phyloP scores from a whole-genome alignment of 1,140 invertebrate genomes.

The Halesus radiatus region DNA sequence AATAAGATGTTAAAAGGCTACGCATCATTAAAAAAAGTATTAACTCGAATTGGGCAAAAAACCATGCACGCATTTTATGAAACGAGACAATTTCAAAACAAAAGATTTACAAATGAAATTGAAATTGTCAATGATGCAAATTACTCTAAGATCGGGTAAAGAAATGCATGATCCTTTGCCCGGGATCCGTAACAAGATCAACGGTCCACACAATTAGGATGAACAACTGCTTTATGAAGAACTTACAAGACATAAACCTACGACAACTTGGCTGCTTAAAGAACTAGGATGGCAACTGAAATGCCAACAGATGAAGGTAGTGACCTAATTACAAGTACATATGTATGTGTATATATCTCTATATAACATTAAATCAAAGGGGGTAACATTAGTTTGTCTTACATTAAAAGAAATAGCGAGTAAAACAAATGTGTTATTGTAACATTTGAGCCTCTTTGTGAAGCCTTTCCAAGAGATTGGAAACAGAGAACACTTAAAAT shows the following conservation, averaged over 20 bases:
- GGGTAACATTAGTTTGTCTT: neutral
- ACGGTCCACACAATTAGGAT: neutral
- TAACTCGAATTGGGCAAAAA: neutral
- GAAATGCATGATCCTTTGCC: neutral
- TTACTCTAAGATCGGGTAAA: conserved; percentile 17
- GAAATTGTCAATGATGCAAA: conserved; percentile 22
- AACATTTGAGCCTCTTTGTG: conserved; percentile 2
- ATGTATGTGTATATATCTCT: too few species aligned
- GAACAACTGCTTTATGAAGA: neutral
- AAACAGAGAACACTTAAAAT: conserved; percentile 11
- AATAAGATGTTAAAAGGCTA: neutral
- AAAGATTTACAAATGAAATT: neutral
- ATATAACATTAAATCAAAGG: conserved; percentile 1
- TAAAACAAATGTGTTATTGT: conserved; percentile 31
- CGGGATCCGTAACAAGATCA: neutral
- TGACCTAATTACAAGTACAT: conserved; percentile 23
- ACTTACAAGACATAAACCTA: neutral
- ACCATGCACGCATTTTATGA: neutral
- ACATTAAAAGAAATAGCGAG: conserved; percentile 18
- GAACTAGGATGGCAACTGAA: conserved; percentile 25
- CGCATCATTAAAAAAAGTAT: neutral
- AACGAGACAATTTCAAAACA: conserved; percentile 33
- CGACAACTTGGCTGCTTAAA: conserved; percentile 30
- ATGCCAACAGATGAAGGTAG: neutral
- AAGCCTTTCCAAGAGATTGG: neutral